These are phyloP conservation scores for Melipona bicolor DNA, from an alignment of 2,888 invertebrate genomes.

Conservation along the genomic window DNA sequence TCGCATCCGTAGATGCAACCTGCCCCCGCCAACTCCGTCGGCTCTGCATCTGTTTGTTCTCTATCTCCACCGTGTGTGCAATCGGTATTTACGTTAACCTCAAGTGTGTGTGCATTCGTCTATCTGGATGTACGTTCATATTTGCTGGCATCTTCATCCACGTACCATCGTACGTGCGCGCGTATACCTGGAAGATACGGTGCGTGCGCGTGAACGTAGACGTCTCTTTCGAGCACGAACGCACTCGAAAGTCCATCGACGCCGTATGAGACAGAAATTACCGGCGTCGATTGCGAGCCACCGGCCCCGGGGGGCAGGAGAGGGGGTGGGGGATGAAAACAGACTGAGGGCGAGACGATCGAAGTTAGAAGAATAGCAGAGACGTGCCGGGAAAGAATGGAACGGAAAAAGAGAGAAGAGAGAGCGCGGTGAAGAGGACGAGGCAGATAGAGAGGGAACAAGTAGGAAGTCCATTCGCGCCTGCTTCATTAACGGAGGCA, in stretches of 20 bases:
- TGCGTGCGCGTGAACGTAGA: conserved; percentile 21
- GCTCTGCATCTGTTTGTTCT: conserved; percentile 47
- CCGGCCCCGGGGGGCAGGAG: not conserved
- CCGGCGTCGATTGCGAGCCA: conserved; percentile 55
- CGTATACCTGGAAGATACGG: not conserved
- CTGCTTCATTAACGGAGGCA: conserved; percentile 64
- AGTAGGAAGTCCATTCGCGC: conserved; percentile 55
- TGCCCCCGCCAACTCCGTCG: not conserved
- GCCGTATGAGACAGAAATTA: conserved; percentile 51
- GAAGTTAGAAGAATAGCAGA: conserved; percentile 28
- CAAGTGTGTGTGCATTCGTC: conserved; percentile 1
- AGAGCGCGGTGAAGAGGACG: not conserved
- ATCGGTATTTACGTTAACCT: conserved; percentile 25
- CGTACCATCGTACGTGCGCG: not conserved
- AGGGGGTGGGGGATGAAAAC: not conserved
- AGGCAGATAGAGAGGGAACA: conserved; percentile 11
- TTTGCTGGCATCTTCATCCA: conserved; percentile 41
- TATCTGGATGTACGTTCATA: conserved; percentile 6
- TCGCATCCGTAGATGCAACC: conserved; percentile 38
- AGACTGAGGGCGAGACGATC: conserved; percentile 18
- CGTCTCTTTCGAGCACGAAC: conserved; percentile 57
- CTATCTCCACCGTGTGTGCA: conserved; percentile 16
- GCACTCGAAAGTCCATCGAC: conserved; percentile 63
- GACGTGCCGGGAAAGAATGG: not conserved
- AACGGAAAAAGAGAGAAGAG: not conserved